phyloP scores from a whole-genome alignment of 2,113 vertebrate genomes.

The Theristicus caerulescens region DNA sequence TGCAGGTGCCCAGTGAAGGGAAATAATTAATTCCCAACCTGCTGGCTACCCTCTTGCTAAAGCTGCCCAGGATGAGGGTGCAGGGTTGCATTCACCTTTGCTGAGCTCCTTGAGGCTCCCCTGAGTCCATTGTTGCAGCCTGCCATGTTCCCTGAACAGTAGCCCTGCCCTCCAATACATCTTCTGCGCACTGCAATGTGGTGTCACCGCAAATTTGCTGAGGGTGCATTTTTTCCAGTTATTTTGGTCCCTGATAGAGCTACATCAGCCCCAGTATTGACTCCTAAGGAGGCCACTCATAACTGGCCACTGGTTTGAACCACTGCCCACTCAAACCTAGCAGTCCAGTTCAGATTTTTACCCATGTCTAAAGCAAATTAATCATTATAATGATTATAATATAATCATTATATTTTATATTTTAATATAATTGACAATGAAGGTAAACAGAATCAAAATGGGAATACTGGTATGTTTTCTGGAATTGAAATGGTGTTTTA shows the following conservation, averaged over 20 bases:
- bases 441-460: background rate
- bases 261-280: too few relatives aligned
- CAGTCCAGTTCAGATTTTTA: background rate
- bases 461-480: background rate
- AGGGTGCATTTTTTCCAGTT: background rate
- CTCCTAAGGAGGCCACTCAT: background rate
- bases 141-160: background rate
- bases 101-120: background rate
- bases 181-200: too few relatives aligned
- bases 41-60: background rate
- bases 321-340: background rate
- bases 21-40: background rate
- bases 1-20: background rate
- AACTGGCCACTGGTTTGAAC: background rate
- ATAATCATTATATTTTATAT: background rate
- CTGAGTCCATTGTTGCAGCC: background rate
- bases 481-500: background rate
- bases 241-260: background rate
- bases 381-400: background rate
- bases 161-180: background rate
- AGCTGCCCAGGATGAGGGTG: background rate
- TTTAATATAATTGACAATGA: background rate
- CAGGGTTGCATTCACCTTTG: background rate
- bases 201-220: fast-evolving
- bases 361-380: background rate